Conservation (phyloP, 2,113 vertebrate genomes). For the Piaya cayana region DNA sequence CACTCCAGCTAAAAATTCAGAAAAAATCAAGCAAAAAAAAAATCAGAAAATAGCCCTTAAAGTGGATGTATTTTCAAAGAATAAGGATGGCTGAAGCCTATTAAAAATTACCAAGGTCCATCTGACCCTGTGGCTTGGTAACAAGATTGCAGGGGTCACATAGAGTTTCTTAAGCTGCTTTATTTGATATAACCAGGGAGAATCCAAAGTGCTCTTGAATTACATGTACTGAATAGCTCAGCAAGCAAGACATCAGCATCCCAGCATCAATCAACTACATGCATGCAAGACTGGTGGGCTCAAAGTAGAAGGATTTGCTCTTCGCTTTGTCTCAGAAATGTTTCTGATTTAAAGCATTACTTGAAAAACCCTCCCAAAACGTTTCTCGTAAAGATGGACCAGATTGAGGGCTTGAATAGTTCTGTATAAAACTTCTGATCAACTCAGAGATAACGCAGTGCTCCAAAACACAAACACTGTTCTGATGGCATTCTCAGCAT, state of each 20-base stretch:
- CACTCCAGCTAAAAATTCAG: too few species aligned
- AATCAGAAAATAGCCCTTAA: constrained; percentile 71
- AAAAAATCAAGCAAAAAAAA: constrained; percentile 62
- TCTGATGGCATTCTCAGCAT: neutral
- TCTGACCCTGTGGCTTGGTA: neutral
- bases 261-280: neutral
- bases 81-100: constrained; percentile 31
- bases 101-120: neutral
- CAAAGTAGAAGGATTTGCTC: neutral
- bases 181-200: neutral
- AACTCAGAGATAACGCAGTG: neutral
- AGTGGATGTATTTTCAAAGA: constrained; percentile 35
- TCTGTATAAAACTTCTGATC: neutral
- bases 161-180: neutral
- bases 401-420: neutral
- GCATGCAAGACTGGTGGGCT: neutral
- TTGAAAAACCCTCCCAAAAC: constrained; percentile 12
- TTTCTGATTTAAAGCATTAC: neutral
- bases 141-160: neutral
- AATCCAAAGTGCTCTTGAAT: neutral
- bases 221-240: neutral
- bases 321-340: neutral
- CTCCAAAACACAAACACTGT: neutral
- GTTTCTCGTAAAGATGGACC: neutral
- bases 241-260: neutral